A percentile compares a stretch with the other conserved stretches of the same genome.
These are phyloP conservation scores for Danionella cerebrum DNA, from an alignment of 2,113 vertebrate genomes.

Conservation along the genomic window DNA sequence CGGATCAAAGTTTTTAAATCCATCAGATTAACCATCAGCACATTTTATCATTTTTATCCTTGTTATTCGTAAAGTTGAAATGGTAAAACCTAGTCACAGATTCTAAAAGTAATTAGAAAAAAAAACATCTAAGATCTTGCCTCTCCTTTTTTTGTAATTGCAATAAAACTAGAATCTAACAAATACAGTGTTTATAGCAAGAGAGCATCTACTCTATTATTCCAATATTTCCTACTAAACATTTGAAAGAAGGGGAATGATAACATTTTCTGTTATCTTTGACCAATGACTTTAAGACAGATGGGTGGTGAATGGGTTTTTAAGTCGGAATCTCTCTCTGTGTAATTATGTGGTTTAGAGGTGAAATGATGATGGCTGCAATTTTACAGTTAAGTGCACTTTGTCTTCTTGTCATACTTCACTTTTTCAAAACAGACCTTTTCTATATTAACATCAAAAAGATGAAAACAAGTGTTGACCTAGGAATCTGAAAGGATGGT, in stretches of 20 bases:
- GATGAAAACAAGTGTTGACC: not conserved
- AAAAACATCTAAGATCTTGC: conserved; percentile 5
- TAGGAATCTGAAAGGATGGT: not conserved
- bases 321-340: conserved; percentile 31
- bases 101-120: no score
- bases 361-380: conserved; percentile 46
- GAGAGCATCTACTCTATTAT: no score
- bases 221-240: no score
- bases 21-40: no score
- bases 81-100: no score
- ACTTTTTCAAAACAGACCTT: conserved; percentile 43
- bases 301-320: conserved; percentile 10
- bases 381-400: conserved; percentile 55
- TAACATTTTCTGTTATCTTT: not conserved
- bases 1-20: not conserved
- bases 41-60: not conserved
- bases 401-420: conserved; percentile 44
- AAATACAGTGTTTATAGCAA: no score
- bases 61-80: not conserved
- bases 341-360: conserved; percentile 47
- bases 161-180: no score
- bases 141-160: not conserved
- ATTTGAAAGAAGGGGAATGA: not conserved
- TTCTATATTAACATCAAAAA: conserved; percentile 11
- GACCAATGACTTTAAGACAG: not conserved